Conservation (phyloP, 2,113 vertebrate species). For the Zootoca vivipara region DNA sequence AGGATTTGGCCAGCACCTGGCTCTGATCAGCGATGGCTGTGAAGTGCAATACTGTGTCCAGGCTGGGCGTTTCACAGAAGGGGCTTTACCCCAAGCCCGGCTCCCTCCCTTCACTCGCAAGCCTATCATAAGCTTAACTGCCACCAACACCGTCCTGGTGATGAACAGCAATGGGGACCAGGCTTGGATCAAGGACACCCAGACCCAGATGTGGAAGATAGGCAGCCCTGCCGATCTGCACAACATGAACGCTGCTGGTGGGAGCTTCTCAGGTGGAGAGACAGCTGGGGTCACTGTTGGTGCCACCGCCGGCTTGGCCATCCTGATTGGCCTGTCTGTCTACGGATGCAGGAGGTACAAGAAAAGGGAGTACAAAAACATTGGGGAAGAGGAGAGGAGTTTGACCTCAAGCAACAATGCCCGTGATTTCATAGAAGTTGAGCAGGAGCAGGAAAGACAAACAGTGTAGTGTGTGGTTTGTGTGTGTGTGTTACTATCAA, state of each 20-base stretch:
- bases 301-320: conserved; percentile 39
- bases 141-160: conserved; percentile 82
- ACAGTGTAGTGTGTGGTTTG: neutral
- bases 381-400: conserved; percentile 24
- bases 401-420: fast-evolving
- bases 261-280: conserved; percentile 41
- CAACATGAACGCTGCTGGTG: neutral
- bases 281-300: conserved; percentile 48
- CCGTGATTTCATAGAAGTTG: neutral
- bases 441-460: neutral
- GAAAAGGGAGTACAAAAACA: neutral
- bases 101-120: conserved; percentile 84
- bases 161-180: conserved; percentile 73
- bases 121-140: conserved; percentile 70
- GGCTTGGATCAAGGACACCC: conserved; percentile 81
- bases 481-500: neutral
- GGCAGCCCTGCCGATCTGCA: conserved; percentile 72
- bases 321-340: conserved; percentile 18
- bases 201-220: conserved; percentile 80
- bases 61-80: conserved; percentile 80
- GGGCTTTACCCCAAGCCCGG: conserved; percentile 72
- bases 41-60: conserved; percentile 87
- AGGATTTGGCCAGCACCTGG: conserved; percentile 88
- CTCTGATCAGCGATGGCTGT: conserved; percentile 86
- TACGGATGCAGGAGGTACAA: conserved; percentile 54